phyloP scores from a whole-genome alignment of 2,888 invertebrate species.

The Villa cingulata region DNA sequence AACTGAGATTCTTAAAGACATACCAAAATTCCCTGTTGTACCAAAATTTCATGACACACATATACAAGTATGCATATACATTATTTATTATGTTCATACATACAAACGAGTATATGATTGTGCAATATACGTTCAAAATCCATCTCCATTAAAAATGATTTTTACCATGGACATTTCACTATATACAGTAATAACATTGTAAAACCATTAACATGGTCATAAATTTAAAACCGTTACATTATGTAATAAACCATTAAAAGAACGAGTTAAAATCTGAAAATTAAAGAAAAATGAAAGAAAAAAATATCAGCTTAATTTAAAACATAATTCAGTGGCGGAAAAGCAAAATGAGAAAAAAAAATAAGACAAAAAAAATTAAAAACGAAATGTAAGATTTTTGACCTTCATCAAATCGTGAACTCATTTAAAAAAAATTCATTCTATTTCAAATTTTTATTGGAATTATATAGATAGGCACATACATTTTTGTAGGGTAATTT shows the following conservation, averaged over 20 bases:
- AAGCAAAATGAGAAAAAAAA: too few relatives aligned
- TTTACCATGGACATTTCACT: not conserved
- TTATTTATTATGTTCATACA: too few relatives aligned
- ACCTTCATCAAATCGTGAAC: slow-evolving; percentile 3
- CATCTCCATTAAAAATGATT: too few relatives aligned
- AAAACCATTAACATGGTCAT: slow-evolving; percentile 4
- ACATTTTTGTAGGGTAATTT: not conserved
- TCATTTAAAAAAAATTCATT: not conserved
- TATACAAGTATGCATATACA: too few relatives aligned
- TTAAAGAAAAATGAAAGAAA: not conserved
- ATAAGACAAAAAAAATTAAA: not conserved
- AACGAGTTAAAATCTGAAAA: not conserved
- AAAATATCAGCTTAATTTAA: too few relatives aligned
- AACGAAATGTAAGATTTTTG: not conserved
- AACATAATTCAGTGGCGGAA: too few relatives aligned
- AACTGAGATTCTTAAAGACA: too few relatives aligned
- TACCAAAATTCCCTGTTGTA: too few relatives aligned
- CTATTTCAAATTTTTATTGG: not conserved
- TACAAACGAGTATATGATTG: too few relatives aligned
- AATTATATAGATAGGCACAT: too few relatives aligned
- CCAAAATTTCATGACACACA: too few relatives aligned
- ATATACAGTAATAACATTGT: slow-evolving; percentile 2
- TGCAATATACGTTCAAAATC: too few relatives aligned
- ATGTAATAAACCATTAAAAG: slow-evolving; percentile 1
- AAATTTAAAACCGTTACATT: slow-evolving; percentile 6